These are phyloP conservation scores for Sussaba pulchella DNA, from an alignment of 2,888 invertebrate species.

Conservation along the genomic window DNA sequence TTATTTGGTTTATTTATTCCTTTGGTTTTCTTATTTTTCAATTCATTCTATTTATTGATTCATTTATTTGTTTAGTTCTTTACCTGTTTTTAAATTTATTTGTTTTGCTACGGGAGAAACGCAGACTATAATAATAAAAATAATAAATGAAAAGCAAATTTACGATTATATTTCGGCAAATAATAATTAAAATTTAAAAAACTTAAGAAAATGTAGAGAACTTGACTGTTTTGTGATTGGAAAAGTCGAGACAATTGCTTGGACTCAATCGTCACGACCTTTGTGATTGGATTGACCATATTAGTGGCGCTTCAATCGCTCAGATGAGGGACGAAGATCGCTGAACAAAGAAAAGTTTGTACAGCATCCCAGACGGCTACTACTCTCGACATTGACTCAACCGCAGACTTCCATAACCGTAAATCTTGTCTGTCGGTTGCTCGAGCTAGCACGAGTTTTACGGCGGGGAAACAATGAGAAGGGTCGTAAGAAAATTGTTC, in stretches of 20 bases:
- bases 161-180: too few relatives aligned
- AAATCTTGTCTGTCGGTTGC: conserved; percentile 61
- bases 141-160: too few relatives aligned
- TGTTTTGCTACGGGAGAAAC: too few relatives aligned
- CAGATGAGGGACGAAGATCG: conserved; percentile 21
- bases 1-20: too few relatives aligned
- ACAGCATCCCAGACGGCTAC: conserved; percentile 35
- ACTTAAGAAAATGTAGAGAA: background rate
- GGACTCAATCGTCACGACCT: conserved; percentile 32
- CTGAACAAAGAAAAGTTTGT: background rate
- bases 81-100: too few relatives aligned
- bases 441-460: conserved; percentile 41
- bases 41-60: too few relatives aligned
- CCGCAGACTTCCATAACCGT: conserved; percentile 48
- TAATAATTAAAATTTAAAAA: background rate
- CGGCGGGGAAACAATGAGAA: too few relatives aligned
- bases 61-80: too few relatives aligned
- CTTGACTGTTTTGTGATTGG: conserved; percentile 1
- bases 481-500: background rate
- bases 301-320: conserved; percentile 31
- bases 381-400: conserved; percentile 51
- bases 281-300: conserved; percentile 35
- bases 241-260: conserved; percentile 21
- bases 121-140: too few relatives aligned
- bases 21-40: too few relatives aligned